Evolutionary conservation across 2,797 vertebrate species (phyloP).

Genomic region (Catamblyrhynchus diadema): DNA sequence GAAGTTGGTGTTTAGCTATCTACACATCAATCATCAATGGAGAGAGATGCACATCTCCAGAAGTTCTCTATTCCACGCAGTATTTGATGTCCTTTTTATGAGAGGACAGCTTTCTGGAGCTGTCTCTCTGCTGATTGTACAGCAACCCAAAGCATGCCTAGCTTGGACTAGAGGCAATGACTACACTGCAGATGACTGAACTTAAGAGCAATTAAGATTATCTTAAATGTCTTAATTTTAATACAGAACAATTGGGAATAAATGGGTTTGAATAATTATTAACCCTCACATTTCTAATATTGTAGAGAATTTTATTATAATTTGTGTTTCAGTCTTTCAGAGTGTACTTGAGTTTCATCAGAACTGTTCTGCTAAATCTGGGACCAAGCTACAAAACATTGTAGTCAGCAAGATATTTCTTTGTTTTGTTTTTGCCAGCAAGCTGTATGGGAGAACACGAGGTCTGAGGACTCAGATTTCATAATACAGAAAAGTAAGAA

Average conservation of each 20-base stretch:
- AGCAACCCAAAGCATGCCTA: neutral
- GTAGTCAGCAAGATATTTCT: neutral
- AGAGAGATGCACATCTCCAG: neutral
- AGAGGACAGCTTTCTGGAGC: neutral
- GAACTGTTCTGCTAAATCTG: neutral
- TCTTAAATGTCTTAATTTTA: neutral
- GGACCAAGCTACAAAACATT: neutral
- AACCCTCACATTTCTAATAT: neutral
- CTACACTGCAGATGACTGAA: neutral
- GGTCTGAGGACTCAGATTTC: neutral
- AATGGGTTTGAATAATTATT: neutral
- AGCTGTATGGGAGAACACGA: neutral
- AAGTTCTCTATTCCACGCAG: neutral
- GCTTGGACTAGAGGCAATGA: neutral
- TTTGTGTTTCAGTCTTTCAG: neutral
- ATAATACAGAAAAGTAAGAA: neutral
- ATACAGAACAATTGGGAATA: neutral
- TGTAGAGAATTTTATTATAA: neutral
- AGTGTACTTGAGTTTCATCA: neutral
- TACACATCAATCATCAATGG: neutral
- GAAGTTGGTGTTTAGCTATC: neutral
- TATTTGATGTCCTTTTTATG: neutral
- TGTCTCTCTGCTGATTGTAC: neutral
- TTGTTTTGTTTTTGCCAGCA: neutral
- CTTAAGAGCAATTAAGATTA: neutral